phyloP scores from a whole-genome alignment of 2,113 vertebrate genomes.

The Nematolebias whitei region DNA sequence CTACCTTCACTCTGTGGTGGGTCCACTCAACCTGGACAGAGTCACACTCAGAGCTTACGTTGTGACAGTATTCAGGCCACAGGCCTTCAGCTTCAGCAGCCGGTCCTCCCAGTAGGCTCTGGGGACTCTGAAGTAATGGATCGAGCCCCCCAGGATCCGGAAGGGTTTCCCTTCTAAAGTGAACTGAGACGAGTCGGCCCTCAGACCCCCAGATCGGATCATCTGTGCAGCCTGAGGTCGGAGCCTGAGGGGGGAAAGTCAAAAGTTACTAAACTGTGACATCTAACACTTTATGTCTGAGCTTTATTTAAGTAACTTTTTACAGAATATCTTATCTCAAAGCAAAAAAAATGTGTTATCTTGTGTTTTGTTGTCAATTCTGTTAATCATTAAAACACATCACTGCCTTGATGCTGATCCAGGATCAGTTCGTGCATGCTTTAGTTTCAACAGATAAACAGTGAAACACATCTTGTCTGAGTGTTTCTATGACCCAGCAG shows the following conservation, averaged over 20 bases:
- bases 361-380: background rate
- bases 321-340: background rate
- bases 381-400: background rate
- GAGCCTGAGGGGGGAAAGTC: slow-evolving; percentile 14
- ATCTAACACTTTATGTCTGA: background rate
- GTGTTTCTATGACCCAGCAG: background rate
- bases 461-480: background rate
- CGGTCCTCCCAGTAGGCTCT: slow-evolving; percentile 89
- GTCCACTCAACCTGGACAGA: background rate
- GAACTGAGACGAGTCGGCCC: slow-evolving; percentile 80
- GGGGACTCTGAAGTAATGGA: slow-evolving; percentile 91
- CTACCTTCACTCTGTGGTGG: background rate
- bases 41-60: slow-evolving; percentile 80
- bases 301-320: background rate
- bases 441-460: background rate
- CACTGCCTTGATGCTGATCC: background rate
- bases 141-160: slow-evolving; percentile 86
- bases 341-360: background rate
- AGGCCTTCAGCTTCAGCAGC: slow-evolving; percentile 79
- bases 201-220: slow-evolving; percentile 79
- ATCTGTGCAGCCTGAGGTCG: slow-evolving; percentile 37
- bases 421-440: background rate
- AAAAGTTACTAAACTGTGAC: background rate
- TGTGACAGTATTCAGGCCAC: slow-evolving; percentile 91
- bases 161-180: slow-evolving; percentile 82